Evolutionary conservation across 2,113 vertebrate genomes (phyloP), one percentile per base, ranked within the genome.

Genomic region (Chamaea fasciata): DNA sequence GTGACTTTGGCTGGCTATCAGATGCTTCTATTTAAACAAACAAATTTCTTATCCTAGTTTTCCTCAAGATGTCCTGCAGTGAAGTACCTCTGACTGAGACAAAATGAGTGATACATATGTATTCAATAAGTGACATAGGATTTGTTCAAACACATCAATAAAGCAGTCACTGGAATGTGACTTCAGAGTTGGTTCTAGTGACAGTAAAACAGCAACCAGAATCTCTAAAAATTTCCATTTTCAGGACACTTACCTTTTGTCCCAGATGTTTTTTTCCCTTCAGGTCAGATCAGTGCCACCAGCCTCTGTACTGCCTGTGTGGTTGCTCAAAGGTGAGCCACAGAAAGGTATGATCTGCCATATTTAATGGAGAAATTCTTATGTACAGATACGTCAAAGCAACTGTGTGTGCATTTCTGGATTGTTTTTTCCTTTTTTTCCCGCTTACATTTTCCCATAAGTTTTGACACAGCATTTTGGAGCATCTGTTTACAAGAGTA

Each of bases 1-100:
- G 37, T 62, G 49, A 50, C 31, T 89, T 91, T 92, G 56, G 23
- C 57, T 87, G 44, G 30, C 16, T 74, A 7, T 92, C n/a, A 76
- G 74, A 82, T 84, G 30, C 65, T 84, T 89, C 71, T 64, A 11
- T 95, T 84, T 80, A 89, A 95, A 83, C 31, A 64, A 91, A 64
- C 44, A 70, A 30, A 31, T 76, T 82, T 68, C 24, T 85, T 89
- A 27, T 30, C 9, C 6, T 17, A 3, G 7, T 82, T 95, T 76
- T 91, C 50, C 42, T 85, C 19, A 55, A 64, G 37, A 49, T 82
- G 24, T 55, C 56, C 16, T 57, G 28, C 60, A 60, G 9, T 46
- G 60, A 60, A 60, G 20, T 68, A 55, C 13, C 57, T 63, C 50
- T 92, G 31, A 47, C 47, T 60, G 70, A 88, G 80, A 31, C 42